Percentiles rank a stretch among this genome's conserved stretches.
Evolutionary conservation across 2,113 vertebrate species (phyloP).

Genomic region (Theropithecus gelada): DNA sequence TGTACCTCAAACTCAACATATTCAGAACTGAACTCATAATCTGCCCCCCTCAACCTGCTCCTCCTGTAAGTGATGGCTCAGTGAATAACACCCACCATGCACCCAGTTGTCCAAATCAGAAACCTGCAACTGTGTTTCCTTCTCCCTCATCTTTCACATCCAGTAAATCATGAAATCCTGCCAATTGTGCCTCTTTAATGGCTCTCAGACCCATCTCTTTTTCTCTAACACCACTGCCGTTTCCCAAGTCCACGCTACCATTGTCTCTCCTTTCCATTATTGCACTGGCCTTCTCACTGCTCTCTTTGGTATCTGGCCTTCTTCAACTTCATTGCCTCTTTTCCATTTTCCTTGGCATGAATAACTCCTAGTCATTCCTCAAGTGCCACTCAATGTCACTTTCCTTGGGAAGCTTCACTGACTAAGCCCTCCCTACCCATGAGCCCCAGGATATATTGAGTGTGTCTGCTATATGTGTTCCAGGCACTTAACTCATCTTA

Average conservation of each 20-base stretch:
- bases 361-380: neutral
- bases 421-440: neutral
- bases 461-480: neutral
- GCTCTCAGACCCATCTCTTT: neutral
- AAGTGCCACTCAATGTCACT: neutral
- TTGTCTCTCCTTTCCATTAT: neutral
- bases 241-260: neutral
- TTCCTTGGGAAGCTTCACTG: slow-evolving; percentile 31
- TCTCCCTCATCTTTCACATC: neutral
- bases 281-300: neutral
- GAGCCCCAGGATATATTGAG: neutral
- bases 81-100: neutral
- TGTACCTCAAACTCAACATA: neutral
- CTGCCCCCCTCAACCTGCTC: neutral
- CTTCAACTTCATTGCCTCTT: neutral
- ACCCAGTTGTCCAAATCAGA: neutral
- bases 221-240: neutral
- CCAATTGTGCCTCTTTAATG: neutral
- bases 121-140: neutral
- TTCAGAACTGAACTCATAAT: neutral
- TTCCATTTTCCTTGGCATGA: neutral
- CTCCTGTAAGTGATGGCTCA: neutral
- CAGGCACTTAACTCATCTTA: slow-evolving; percentile 15
- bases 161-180: neutral
- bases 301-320: neutral